phyloP scores from a whole-genome alignment of 2,113 vertebrate species.

The Anguilla rostrata region DNA sequence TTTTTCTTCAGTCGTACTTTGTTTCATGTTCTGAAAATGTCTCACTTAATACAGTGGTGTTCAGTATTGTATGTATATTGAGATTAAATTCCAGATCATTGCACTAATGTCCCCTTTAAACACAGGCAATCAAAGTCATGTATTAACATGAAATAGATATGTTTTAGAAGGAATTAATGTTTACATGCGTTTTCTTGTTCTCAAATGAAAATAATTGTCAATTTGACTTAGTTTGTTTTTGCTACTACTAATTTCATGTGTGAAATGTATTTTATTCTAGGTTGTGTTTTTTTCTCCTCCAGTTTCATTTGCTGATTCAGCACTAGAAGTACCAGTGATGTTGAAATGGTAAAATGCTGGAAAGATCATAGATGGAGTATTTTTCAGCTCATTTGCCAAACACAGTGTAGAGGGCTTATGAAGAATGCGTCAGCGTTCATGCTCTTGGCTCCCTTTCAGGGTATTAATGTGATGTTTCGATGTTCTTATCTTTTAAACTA shows the following conservation, averaged over 20 bases:
- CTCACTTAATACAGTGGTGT: background rate
- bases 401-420: too few relatives aligned
- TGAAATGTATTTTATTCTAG: background rate
- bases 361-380: too few relatives aligned
- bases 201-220: background rate
- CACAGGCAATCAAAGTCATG: constrained; percentile 10
- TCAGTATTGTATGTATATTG: background rate
- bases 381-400: too few relatives aligned
- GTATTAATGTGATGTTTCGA: too few relatives aligned
- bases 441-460: too few relatives aligned
- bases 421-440: too few relatives aligned
- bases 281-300: background rate
- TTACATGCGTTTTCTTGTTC: background rate
- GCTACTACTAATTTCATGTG: background rate
- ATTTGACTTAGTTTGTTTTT: background rate
- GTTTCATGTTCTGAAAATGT: background rate
- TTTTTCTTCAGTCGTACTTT: background rate
- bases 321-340: too few relatives aligned
- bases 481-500: too few relatives aligned
- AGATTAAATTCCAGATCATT: background rate
- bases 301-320: too few relatives aligned
- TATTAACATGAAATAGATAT: background rate
- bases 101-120: constrained; percentile 1
- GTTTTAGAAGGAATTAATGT: background rate
- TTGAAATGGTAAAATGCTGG: too few relatives aligned